Percentiles rank a stretch among this genome's conserved stretches.
Conservation (phyloP, 2,113 vertebrate species). For the Carettochelys insculpta region DNA sequence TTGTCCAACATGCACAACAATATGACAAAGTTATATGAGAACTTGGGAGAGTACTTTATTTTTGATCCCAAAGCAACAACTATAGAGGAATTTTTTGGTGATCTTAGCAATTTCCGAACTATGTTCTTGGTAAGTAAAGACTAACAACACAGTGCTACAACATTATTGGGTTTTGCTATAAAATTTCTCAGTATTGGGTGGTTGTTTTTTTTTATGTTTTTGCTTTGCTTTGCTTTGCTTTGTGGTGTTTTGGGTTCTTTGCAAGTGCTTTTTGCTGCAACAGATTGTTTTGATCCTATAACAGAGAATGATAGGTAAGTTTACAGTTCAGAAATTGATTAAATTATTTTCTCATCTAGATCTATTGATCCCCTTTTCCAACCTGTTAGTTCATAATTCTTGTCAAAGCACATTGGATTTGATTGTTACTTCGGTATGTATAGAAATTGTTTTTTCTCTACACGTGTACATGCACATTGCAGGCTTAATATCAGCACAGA, state of each 20-base stretch:
- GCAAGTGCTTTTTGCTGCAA: not conserved
- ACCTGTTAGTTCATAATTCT: not conserved
- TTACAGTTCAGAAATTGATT: slow-evolving; percentile 19
- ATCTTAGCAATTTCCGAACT: slow-evolving; percentile 89
- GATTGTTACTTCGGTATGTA: not conserved
- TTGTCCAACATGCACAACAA: slow-evolving; percentile 95
- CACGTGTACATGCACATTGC: too few relatives aligned
- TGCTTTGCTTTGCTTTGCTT: too few relatives aligned
- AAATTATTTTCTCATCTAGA: slow-evolving; percentile 25
- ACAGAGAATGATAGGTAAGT: not conserved
- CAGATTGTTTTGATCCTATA: slow-evolving; percentile 34
- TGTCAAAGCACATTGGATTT: not conserved
- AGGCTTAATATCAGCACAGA: not conserved
- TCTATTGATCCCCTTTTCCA: not conserved
- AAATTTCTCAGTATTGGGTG: not conserved
- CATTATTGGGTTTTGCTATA: not conserved
- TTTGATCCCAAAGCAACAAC: slow-evolving; percentile 89
- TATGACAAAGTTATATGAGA: slow-evolving; percentile 95
- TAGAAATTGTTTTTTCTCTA: not conserved
- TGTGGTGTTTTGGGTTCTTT: too few relatives aligned
- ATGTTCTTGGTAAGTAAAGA: slow-evolving; percentile 91
- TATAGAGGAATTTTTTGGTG: slow-evolving; percentile 94
- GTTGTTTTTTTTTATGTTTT: not conserved
- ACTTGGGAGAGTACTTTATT: slow-evolving; percentile 89
- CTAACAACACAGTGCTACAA: not conserved